Evolutionary conservation across 2,888 invertebrate species (phyloP), one percentile per base, ranked within the genome.

Genomic region (Tinea trinotella): DNA sequence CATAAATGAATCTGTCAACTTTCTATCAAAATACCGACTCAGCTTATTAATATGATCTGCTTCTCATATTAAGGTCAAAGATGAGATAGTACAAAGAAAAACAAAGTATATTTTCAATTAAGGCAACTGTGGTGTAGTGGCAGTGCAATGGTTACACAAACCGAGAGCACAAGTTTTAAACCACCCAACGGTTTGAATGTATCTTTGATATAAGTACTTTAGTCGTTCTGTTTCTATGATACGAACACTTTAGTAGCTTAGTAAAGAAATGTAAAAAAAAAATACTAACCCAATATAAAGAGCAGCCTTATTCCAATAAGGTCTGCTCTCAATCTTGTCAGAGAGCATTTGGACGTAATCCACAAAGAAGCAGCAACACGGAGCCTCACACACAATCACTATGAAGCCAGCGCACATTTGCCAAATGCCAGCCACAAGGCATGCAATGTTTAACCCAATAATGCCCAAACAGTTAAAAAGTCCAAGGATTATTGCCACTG

Each of bases 281-380:
- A 48, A 17, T n/a, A 90, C 93, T 92, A 87, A 97, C 98, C 89
- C 80, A 66, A 94, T 89, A 83, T 98, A 98, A 53, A 91, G 84
- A 3, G 90, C 90, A 9, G 96, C 97, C 80, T 96, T 93, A 70
- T 96, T 93, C 94, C 95, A 97, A 70, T 94, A 91, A 0, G 97
- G 96, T 61, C 94, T 89, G 54, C 88, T 85, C 65, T 98, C 97
- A 54, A 95, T 91, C 84, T 90, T 92, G 66, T 92, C 92, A 56
- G 95, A 94, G 54, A 97, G 85, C 58, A 90, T 90, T 81, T 96
- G 94, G 55, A 98, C 96, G 86, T 95, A 95, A 71, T 98, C 98
- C 60, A 99, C 90, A 83, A 97, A 99, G 84, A 96, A 90, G 82
- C 98, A 99, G 83, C 98, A 98, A 76, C 96, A 98, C 0, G 99